Evolutionary conservation across 1,140 invertebrate genomes (phyloP).

Genomic region (Apis cerana): DNA sequence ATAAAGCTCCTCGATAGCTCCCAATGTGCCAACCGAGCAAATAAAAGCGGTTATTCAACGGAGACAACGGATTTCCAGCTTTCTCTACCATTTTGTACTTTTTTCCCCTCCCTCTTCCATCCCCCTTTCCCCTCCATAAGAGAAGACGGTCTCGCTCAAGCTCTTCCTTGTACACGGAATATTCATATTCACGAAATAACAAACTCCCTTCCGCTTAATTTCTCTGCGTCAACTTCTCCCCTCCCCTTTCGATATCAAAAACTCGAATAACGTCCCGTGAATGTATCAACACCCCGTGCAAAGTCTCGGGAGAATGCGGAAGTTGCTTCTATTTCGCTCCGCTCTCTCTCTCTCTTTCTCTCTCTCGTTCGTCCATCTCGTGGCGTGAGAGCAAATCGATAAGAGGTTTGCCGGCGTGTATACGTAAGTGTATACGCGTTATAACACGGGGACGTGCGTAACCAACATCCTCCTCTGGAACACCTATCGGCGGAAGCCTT

Average conservation of each 20-base stretch:
- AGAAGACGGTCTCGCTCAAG: background rate
- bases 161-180: conserved; percentile 5
- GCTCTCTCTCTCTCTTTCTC: conserved; percentile 22
- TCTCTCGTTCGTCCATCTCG: conserved; percentile 52
- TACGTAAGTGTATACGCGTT: background rate
- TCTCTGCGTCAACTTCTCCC: no score
- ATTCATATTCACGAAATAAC: no score
- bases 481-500: conserved; percentile 33
- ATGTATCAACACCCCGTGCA: background rate
- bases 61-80: conserved; percentile 11
- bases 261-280: no score
- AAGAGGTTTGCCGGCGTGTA: conserved; percentile 49
- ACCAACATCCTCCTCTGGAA: conserved; percentile 31
- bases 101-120: background rate
- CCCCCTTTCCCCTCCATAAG: background rate
- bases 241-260: no score
- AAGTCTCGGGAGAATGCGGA: conserved; percentile 59
- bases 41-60: conserved; percentile 15
- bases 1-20: background rate
- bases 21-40: background rate
- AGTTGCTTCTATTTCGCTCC: conserved; percentile 59
- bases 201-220: no score
- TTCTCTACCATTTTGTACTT: background rate
- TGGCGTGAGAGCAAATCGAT: conserved; percentile 69
- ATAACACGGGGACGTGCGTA: background rate